Percentiles rank a stretch among this genome's conserved stretches.
phyloP scores from a whole-genome alignment of 2,888 invertebrate species.

The Agrotis puta region DNA sequence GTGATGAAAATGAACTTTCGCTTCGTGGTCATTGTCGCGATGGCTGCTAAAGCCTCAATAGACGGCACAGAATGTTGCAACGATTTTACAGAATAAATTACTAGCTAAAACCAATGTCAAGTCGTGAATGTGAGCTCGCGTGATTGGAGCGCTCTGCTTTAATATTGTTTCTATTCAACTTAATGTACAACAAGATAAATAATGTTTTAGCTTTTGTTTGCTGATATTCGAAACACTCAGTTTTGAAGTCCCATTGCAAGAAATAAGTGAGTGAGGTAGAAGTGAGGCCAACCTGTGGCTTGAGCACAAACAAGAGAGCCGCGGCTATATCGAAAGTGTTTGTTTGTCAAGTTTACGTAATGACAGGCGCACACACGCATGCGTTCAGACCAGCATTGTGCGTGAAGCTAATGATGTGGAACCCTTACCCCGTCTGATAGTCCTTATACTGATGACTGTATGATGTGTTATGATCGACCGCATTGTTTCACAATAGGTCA shows the following conservation, averaged over 20 bases:
- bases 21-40: slow-evolving; percentile 74
- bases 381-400: slow-evolving; percentile 8
- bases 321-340: slow-evolving; percentile 42
- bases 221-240: slow-evolving; percentile 20
- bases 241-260: slow-evolving; percentile 28
- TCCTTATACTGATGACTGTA: slow-evolving; percentile 10
- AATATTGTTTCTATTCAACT: slow-evolving; percentile 58
- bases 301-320: slow-evolving; percentile 12
- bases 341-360: slow-evolving; percentile 52
- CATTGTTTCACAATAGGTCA: slow-evolving; percentile 11
- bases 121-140: slow-evolving; percentile 67
- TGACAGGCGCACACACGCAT: slow-evolving; percentile 16
- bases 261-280: slow-evolving; percentile 29
- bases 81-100: slow-evolving; percentile 72
- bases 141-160: slow-evolving; percentile 65
- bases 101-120: slow-evolving; percentile 71
- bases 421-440: slow-evolving; percentile 27
- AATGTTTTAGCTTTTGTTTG: slow-evolving; percentile 47
- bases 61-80: slow-evolving; percentile 65
- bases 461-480: not conserved
- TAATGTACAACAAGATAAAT: slow-evolving; percentile 35
- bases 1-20: slow-evolving; percentile 79
- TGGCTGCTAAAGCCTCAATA: slow-evolving; percentile 42
- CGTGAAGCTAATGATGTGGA: slow-evolving; percentile 6
- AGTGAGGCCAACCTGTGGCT: slow-evolving; percentile 23